Conservation (phyloP, 2,888 invertebrate species). For the Epirrita christyi region DNA sequence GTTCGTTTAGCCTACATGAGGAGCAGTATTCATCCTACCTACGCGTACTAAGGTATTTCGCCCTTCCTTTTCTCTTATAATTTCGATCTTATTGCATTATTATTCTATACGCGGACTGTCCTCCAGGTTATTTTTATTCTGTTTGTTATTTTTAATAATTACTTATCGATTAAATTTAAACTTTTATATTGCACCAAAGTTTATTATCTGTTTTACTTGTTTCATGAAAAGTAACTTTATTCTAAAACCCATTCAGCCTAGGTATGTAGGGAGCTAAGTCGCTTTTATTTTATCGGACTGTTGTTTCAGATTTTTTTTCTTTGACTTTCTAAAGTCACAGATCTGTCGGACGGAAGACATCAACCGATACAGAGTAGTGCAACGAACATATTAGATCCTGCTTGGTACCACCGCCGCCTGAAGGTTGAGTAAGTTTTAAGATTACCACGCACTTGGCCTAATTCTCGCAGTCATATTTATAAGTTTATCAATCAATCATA, state of each 20-base stretch:
- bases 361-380: background rate
- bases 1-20: slow-evolving; percentile 40
- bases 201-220: too few species aligned
- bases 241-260: too few species aligned
- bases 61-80: slow-evolving; percentile 44
- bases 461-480: slow-evolving; percentile 68
- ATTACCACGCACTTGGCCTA: slow-evolving; percentile 72
- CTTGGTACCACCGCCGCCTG: slow-evolving; percentile 65
- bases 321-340: background rate
- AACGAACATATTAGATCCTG: slow-evolving; percentile 29
- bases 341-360: background rate
- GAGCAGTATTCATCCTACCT: slow-evolving; percentile 50
- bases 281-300: too few species aligned
- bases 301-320: slow-evolving; percentile 1
- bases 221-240: too few species aligned
- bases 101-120: slow-evolving; percentile 51
- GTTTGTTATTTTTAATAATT: slow-evolving; percentile 39
- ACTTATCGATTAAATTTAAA: slow-evolving; percentile 5
- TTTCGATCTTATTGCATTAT: slow-evolving; percentile 48
- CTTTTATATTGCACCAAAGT: too few species aligned
- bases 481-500: slow-evolving; percentile 75
- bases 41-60: slow-evolving; percentile 63
- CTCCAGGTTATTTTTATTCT: slow-evolving; percentile 54
- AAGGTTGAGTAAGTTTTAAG: slow-evolving; percentile 73
- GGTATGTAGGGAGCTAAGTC: too few species aligned